Base-by-base conservation (phyloP, 2,797 vertebrate species). In the Sebastes alutus region DNA sequence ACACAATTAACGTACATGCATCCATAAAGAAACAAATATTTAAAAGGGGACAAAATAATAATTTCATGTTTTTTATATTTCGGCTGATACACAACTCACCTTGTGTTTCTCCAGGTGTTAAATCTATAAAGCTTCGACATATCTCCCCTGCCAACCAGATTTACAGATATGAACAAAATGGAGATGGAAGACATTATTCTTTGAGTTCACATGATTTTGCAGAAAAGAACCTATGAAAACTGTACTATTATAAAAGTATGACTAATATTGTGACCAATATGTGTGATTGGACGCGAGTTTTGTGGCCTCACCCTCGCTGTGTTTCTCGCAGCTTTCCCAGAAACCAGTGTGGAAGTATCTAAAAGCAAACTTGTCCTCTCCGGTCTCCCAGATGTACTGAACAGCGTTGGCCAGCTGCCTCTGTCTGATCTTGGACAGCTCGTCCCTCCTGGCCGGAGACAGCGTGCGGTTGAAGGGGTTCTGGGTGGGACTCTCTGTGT, bases 341-440 rank as follows among this genome's bases (percentile, higher is more conserved):
- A 97, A 97, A 58, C 97, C 97, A 0, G 96, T 97, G 92, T 97
- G 97, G 81, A 97, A 97, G 83, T 96, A 97, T 89, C 96, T 93
- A 54, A 97, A 96, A 25, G 95, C 94, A 64, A 95, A 97, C 84
- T 97, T 97, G 93, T 97, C 97, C 77, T 97, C 96, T 23, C 97
- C 96, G 0, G 96, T 97, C 93, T 97, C 97, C 96, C 96, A 97
- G 88, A 97, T 96, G 88, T 97, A 97, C 75, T 96, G 96, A 12
- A 97, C 97, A 0, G 95, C 96, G 1, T 97, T 96, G 78, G 94
- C 95, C 81, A 92, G 76, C 89, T 95, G 96, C 86, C 90, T 94
- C 90, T 94, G 94, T 27, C 86, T 92, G 91, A 94, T 95, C 83
- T 72, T 94, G 70, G 88, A 93, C 89, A 92, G 88, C 86, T 96